Conservation (phyloP, 2,888 invertebrate genomes). For the Erebia epiphron region DNA sequence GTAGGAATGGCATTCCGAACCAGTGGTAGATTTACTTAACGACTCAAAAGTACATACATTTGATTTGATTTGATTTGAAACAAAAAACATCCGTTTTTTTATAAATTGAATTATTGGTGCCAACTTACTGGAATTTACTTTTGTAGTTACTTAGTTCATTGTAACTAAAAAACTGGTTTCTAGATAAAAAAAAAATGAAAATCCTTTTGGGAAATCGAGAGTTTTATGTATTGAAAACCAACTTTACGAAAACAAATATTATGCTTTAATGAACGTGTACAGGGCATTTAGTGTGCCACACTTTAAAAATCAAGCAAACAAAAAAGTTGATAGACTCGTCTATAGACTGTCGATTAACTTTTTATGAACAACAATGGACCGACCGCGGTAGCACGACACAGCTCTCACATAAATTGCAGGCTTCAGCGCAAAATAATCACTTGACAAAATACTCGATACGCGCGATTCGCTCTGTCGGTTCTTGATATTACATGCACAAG, state of each 20-base stretch:
- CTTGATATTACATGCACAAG: slow-evolving; percentile 70
- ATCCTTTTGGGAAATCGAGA: no score
- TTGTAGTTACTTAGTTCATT: no score
- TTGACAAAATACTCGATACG: slow-evolving; percentile 54
- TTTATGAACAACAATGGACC: slow-evolving; percentile 34
- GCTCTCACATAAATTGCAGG: slow-evolving; percentile 55
- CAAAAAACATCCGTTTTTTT: no score
- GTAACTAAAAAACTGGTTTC: no score
- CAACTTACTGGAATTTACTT: no score
- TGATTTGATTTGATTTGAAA: no score
- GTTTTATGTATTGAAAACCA: no score
- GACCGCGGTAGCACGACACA: slow-evolving; percentile 38
- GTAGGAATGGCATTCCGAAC: no score
- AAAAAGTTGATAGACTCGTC: slow-evolving; percentile 45
- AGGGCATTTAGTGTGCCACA: background rate
- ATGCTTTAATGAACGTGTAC: background rate
- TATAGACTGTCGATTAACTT: slow-evolving; percentile 42
- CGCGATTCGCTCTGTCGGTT: slow-evolving; percentile 49
- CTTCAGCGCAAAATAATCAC: slow-evolving; percentile 60
- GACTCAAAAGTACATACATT: no score
- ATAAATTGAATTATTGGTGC: no score
- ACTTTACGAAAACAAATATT: background rate
- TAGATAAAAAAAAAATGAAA: no score
- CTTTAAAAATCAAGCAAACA: background rate
- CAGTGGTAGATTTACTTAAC: no score